These are phyloP conservation scores for Coecobrya sp. DNA, from an alignment of 2,888 invertebrate species.

Conservation along the genomic window DNA sequence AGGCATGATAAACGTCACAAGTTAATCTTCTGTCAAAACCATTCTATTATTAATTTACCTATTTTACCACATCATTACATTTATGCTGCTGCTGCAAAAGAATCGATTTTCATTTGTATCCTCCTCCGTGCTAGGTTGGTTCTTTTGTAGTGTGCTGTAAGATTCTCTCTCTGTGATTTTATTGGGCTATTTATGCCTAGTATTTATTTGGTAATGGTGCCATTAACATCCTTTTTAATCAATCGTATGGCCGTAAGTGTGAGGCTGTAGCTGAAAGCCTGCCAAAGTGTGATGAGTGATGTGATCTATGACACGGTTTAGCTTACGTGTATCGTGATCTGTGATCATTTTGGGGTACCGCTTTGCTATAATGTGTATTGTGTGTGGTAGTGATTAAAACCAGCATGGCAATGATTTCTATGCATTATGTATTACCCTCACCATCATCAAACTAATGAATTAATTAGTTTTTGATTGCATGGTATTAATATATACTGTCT, in stretches of 20 bases:
- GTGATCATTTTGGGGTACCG: not conserved
- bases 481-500: not conserved
- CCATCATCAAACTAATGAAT: constrained; percentile 52
- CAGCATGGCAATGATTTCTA: not conserved
- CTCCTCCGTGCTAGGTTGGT: not conserved
- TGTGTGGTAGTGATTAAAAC: not conserved
- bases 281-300: constrained; percentile 1
- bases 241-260: not conserved
- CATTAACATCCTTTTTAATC: not conserved
- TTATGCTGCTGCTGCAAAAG: not conserved
- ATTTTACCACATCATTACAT: not conserved
- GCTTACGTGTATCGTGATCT: not conserved
- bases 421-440: not conserved
- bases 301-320: not conserved
- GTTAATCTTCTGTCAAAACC: constrained; percentile 19
- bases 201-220: not conserved
- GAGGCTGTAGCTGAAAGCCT: not conserved
- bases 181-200: not conserved
- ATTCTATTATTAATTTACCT: not conserved
- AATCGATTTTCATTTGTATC: not conserved
- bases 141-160: not conserved
- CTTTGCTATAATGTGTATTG: not conserved
- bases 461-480: constrained; percentile 56
- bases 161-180: not conserved
- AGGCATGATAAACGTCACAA: not conserved